phyloP scores from a whole-genome alignment of 2,113 vertebrate species.

The Syngnathoides biaculeatus region DNA sequence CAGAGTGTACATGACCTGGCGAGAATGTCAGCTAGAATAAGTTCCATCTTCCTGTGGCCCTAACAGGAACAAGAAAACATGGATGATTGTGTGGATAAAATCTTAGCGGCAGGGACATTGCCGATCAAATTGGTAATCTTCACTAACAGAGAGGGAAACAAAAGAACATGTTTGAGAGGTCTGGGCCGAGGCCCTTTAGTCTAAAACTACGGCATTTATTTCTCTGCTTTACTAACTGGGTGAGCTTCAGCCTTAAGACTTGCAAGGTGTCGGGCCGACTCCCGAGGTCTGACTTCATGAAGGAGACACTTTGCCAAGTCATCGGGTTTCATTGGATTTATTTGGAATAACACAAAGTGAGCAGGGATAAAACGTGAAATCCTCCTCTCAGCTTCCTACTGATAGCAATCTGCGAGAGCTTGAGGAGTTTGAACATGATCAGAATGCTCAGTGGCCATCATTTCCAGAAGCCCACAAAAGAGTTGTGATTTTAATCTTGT shows the following conservation, averaged over 20 bases:
- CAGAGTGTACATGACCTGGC: not conserved
- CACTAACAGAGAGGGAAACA: not conserved
- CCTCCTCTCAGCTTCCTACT: conserved; percentile 14
- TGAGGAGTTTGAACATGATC: conserved; percentile 38
- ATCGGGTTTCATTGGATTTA: conserved; percentile 6
- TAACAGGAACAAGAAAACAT: not conserved
- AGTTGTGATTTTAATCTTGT: conserved; percentile 41
- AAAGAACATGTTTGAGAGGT: conserved; percentile 42
- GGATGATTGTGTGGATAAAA: not conserved
- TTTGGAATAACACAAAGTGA: conserved; percentile 4
- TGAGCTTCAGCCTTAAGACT: conserved; percentile 20
- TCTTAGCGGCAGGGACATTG: not conserved
- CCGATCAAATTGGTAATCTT: not conserved
- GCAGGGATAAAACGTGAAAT: conserved; percentile 23
- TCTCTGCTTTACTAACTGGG: conserved; percentile 32
- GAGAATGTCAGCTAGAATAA: no score
- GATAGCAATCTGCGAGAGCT: conserved; percentile 34
- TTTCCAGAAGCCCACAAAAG: conserved; percentile 19
- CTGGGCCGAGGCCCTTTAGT: conserved; percentile 45
- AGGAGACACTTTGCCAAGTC: conserved; percentile 23
- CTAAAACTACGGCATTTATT: conserved; percentile 64
- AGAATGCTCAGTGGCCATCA: conserved; percentile 13
- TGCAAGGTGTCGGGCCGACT: not conserved
- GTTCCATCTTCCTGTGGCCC: no score
- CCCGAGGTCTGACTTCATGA: conserved; percentile 17